A percentile compares a stretch with the other conserved stretches of the same genome.
These are phyloP conservation scores for Chaetodon trifasciatus DNA, from an alignment of 2,797 vertebrate species.

Conservation along the genomic window DNA sequence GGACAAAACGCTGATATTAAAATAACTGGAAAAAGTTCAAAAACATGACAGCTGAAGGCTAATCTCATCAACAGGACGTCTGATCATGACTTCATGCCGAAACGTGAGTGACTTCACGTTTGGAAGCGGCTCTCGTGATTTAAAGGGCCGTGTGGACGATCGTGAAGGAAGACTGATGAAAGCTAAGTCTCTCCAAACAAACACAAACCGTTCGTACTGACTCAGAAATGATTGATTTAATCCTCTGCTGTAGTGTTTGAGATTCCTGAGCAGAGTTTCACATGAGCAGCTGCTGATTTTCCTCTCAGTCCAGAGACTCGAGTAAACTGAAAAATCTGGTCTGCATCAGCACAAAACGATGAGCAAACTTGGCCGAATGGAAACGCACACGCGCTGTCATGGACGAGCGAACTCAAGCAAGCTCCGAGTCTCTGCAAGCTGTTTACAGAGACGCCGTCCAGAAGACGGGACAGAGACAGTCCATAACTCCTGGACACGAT, in stretches of 20 bases:
- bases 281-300: background rate
- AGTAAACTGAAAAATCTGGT: background rate
- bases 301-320: background rate
- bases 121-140: constrained; percentile 3
- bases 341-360: background rate
- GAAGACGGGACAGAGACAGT: background rate
- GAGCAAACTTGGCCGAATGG: background rate
- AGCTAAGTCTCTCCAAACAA: background rate
- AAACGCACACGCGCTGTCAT: background rate
- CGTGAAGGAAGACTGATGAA: background rate
- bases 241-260: background rate
- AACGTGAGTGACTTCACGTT: constrained; percentile 39
- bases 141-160: background rate
- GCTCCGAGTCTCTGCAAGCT: background rate
- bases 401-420: background rate
- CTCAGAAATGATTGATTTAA: too few species aligned
- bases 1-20: background rate
- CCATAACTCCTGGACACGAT: too few species aligned
- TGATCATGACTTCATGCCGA: constrained; percentile 40
- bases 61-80: background rate
- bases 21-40: background rate
- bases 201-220: background rate
- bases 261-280: background rate
- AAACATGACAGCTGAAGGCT: background rate
- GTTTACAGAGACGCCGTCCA: background rate